A percentile compares a stretch with the other conserved stretches of the same genome.
These are phyloP conservation scores for Tetrao urogallus DNA, from an alignment of 2,113 vertebrate genomes.

Conservation along the genomic window DNA sequence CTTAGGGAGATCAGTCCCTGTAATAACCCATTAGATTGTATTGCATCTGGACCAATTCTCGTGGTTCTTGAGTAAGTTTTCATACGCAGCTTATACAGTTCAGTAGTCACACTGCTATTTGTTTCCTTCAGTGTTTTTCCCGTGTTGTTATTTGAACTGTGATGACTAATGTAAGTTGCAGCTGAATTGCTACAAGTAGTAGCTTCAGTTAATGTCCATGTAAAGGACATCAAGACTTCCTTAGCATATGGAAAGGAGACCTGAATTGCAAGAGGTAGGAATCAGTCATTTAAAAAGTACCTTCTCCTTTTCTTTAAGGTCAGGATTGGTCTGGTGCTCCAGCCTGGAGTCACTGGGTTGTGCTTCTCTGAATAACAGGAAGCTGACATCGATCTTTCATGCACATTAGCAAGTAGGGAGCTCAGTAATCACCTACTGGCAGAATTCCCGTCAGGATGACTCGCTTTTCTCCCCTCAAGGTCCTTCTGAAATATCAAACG, in stretches of 20 bases:
- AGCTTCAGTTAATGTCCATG: not conserved
- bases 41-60: not conserved
- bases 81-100: not conserved
- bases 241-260: not conserved
- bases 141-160: not conserved
- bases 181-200: not conserved
- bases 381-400: slow-evolving; percentile 20
- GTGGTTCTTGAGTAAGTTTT: not conserved
- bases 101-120: not conserved
- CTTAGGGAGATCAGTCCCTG: not conserved
- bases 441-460: not conserved
- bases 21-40: not conserved
- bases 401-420: not conserved
- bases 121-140: not conserved
- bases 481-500: slow-evolving; percentile 42
- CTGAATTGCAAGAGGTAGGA: not conserved
- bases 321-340: not conserved
- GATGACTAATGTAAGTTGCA: not conserved
- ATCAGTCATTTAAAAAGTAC: not conserved
- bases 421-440: slow-evolving; percentile 25
- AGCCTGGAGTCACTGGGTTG: not conserved
- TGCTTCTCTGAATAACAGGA: not conserved
- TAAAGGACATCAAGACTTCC: not conserved
- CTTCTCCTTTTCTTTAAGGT: not conserved
- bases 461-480: slow-evolving; percentile 15